Conservation (phyloP, 2,113 vertebrate genomes). For the Scomber scombrus region DNA sequence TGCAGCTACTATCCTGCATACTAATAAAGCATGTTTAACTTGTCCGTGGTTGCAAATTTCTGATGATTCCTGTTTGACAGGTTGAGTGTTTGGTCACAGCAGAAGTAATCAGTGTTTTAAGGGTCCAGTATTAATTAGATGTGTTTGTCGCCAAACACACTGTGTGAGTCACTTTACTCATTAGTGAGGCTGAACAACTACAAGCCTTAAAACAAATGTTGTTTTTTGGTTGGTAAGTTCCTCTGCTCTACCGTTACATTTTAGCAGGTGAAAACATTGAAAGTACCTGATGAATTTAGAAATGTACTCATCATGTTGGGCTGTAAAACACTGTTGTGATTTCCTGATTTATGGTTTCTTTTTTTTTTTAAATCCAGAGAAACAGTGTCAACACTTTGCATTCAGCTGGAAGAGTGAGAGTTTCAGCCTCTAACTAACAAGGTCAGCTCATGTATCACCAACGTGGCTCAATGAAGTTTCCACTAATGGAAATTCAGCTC, state of each 20-base stretch:
- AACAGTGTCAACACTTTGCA: background rate
- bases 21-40: background rate
- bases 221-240: background rate
- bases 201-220: slow-evolving; percentile 20
- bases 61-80: slow-evolving; percentile 28
- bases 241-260: background rate
- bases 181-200: slow-evolving; percentile 11
- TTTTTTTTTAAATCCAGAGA: background rate
- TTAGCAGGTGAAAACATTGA: background rate
- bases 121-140: slow-evolving; percentile 44
- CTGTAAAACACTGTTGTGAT: background rate
- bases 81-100: slow-evolving; percentile 12
- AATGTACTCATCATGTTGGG: background rate
- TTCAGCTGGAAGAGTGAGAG: background rate
- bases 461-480: background rate
- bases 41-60: background rate
- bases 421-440: background rate
- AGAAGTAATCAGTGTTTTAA: slow-evolving; percentile 33
- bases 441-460: slow-evolving; percentile 5
- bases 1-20: background rate
- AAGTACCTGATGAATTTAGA: too few species aligned
- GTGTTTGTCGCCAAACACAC: slow-evolving; percentile 52
- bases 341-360: background rate
- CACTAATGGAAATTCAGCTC: background rate
- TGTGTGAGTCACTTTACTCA: slow-evolving; percentile 32